Base-by-base conservation (phyloP, 2,113 vertebrate genomes). In the Gasterosteus aculeatus region DNA sequence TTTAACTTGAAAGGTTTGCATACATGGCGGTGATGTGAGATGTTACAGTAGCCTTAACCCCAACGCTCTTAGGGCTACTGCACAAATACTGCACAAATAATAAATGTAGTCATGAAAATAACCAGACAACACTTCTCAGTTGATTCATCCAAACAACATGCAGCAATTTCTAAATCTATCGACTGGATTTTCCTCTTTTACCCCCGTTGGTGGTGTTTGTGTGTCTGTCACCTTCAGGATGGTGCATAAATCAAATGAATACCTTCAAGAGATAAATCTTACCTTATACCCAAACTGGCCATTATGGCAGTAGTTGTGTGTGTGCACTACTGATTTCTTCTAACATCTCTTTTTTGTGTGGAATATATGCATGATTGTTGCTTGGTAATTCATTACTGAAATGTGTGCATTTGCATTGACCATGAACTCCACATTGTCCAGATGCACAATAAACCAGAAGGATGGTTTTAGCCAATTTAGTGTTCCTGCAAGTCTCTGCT, bases 391-490 rank as follows among this genome's bases (percentile, higher is more conserved):
- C 0, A 15, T 46, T 38, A 29, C 10, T 47, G 15, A 33, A 29
- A 62, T 22, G 15, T 58, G 59, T 39, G 14, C 29, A 47, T 11
- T 15, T 60, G 26, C 9, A 46, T 9, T 51, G 49, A 35, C 56
- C 42, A 5, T 42, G 29, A 67, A 41, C 22, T 59, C 29, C 35
- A 60, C 59, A n/a, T 10, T 65, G 26, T 65, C 44, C 53, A 71
- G 10, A 53, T 16, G 38, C 74, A 53, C 31, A 74, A 10, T 41
- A 16, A 38, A 53, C 29, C 10, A 3, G 1, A 33, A 33, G 33
- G 10, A n/a, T 42, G 35, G 7, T 33, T 82, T 78, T 16, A 59
- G n/a, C 44, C 69, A 67, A 69, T 81, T 81, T 60, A 85, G 60
- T 82, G 39, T 82, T 67, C 58, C 47, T 53, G 46, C 22, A 39